Evolutionary conservation across 2,113 vertebrate species (phyloP).

Genomic region (Leptodactylus fuscus): DNA sequence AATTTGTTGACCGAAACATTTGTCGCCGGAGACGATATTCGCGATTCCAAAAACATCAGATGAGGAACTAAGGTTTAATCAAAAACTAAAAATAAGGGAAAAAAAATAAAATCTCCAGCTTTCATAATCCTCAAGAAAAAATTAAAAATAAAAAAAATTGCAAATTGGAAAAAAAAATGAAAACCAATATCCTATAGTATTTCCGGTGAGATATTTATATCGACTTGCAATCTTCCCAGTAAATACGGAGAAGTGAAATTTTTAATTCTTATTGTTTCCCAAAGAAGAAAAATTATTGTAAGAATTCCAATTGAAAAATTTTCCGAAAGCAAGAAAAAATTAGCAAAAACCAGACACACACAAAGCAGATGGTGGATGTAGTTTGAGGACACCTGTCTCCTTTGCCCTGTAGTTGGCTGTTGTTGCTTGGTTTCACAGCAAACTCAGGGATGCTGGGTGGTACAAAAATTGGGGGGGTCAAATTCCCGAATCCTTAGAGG

Average conservation of each 20-base stretch:
- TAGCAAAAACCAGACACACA: background rate
- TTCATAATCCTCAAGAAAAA: background rate
- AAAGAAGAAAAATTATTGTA: background rate
- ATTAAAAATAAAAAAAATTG: background rate
- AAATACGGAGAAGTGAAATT: background rate
- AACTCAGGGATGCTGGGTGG: background rate
- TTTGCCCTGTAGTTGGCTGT: background rate
- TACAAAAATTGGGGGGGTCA: slow-evolving; percentile 5
- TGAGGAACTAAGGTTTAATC: background rate
- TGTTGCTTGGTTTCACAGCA: slow-evolving; percentile 1
- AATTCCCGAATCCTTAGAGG: background rate
- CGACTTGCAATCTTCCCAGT: background rate
- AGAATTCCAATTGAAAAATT: background rate
- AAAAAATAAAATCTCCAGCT: background rate
- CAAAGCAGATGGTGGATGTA: background rate
- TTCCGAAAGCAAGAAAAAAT: background rate
- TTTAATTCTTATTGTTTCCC: background rate
- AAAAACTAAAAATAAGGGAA: background rate
- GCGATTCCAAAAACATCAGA: background rate
- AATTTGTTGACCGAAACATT: background rate
- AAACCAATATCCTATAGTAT: background rate
- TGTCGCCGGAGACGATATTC: background rate
- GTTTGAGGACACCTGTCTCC: slow-evolving; percentile 12
- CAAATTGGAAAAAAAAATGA: background rate
- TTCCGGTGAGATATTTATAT: background rate